Evolutionary conservation across 2,888 invertebrate genomes (phyloP), one percentile per base, ranked within the genome.

Genomic region (Drosophila hamatofila): DNA sequence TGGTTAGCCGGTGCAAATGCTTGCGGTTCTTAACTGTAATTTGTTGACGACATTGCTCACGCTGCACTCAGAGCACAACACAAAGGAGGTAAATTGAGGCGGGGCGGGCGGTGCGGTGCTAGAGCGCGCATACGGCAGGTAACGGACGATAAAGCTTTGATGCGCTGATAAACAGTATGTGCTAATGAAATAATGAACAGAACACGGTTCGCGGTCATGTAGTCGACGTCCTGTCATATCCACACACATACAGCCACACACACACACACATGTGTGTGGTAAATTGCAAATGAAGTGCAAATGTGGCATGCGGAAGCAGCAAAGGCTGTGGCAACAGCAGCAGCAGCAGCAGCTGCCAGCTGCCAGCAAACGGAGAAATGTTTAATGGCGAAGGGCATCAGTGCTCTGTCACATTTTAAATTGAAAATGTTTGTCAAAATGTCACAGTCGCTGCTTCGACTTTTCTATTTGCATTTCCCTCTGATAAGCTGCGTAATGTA

Each of bases 101-200:
- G 18, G 7, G 3, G 14, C 12, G 5, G 7, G 39, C 9, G 33
- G 12, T 0, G 12, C n/a, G n/a, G n/a, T n/a, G n/a, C n/a, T n/a
- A 1, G 30, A 21, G 30, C 16, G 3, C n/a, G 42, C 3, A 9
- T n/a, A n/a, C 27, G 39, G 33, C 58, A 62, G 56, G 71, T 54
- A 60, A 25, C 41, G 44, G 61, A 73, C 68, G 68, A 83, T 76
- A 89, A 88, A 80, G 83, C 83, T 73, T 77, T 72, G 77, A 73
- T 72, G 72, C 58, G 59, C 74, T 74, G 72, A 86, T 84, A 89
- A 81, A 77, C 87, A 80, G 64, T 82, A 65, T 67, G 80, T 81
- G 88, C 81, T 85, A 89, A 85, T 89, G 80, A 85, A 85, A 85
- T 89, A 89, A 89, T 87, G 78, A 81, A 81, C 78, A 72, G 70